phyloP scores from a whole-genome alignment of 2,113 vertebrate genomes.

The Neogobius melanostomus region DNA sequence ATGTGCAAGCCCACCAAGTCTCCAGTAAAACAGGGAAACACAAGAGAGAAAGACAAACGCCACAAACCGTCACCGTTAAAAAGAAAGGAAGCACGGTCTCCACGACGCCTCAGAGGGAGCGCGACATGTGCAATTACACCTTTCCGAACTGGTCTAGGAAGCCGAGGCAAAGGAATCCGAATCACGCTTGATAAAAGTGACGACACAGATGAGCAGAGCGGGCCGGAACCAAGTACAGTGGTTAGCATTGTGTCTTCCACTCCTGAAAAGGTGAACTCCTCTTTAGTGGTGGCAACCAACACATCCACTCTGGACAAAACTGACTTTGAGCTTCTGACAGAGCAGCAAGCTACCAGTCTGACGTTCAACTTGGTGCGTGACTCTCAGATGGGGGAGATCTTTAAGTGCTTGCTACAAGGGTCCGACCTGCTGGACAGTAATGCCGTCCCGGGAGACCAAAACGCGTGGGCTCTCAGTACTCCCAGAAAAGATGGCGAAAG shows the following conservation, averaged over 20 bases:
- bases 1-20: constrained; percentile 62
- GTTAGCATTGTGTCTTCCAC: constrained; percentile 20
- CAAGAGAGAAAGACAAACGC: constrained; percentile 43
- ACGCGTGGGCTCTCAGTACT: constrained; percentile 83
- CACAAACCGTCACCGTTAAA: constrained; percentile 51
- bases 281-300: constrained; percentile 57
- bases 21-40: constrained; percentile 27
- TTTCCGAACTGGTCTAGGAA: constrained; percentile 72
- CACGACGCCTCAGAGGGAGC: not conserved
- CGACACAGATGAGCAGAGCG: not conserved
- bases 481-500: constrained; percentile 83
- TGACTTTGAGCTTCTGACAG: constrained; percentile 90
- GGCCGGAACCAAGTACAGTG: not conserved
- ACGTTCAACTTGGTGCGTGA: constrained; percentile 95
- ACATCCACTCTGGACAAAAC: constrained; percentile 74
- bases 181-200: constrained; percentile 40
- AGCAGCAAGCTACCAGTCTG: constrained; percentile 89
- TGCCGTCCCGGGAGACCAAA: constrained; percentile 69
- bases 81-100: not conserved
- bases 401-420: constrained; percentile 93
- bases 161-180: constrained; percentile 78
- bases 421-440: constrained; percentile 85
- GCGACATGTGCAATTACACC: constrained; percentile 16
- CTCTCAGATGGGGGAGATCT: constrained; percentile 97
- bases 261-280: constrained; percentile 45